phyloP scores from a whole-genome alignment of 1,140 invertebrate genomes.

The Globodera rostochiensis region DNA sequence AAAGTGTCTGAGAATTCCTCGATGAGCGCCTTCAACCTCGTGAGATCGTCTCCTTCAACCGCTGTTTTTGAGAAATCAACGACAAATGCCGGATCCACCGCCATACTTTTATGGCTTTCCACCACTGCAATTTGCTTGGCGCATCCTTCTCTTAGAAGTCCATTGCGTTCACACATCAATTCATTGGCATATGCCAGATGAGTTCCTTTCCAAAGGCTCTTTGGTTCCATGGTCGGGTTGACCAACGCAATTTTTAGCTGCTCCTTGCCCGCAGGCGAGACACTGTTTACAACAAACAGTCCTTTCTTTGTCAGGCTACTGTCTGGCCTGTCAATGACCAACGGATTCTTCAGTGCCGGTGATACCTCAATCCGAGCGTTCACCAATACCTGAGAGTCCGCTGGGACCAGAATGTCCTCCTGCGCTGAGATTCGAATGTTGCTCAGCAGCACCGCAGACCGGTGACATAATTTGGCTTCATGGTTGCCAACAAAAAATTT shows the following conservation, averaged over 20 bases:
- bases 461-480: neutral
- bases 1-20: slow-evolving; percentile 13
- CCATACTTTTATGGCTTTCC: neutral
- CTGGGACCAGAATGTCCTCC: neutral
- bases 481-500: neutral
- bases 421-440: neutral
- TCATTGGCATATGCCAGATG: slow-evolving; percentile 11
- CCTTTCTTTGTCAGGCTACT: neutral
- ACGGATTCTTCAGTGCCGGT: neutral
- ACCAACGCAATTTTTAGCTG: neutral
- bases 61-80: neutral
- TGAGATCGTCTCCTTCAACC: neutral
- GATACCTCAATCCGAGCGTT: neutral
- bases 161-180: neutral
- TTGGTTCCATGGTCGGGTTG: slow-evolving; percentile 5
- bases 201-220: neutral
- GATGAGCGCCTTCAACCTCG: neutral
- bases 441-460: neutral
- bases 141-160: neutral
- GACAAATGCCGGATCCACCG: neutral
- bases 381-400: neutral
- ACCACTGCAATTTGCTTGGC: neutral
- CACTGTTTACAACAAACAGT: neutral
- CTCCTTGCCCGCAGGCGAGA: neutral
- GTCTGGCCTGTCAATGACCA: neutral